These are phyloP conservation scores for Siderastrea siderea DNA, from an alignment of 92 coral and sea anemone species.

Conservation along the genomic window DNA sequence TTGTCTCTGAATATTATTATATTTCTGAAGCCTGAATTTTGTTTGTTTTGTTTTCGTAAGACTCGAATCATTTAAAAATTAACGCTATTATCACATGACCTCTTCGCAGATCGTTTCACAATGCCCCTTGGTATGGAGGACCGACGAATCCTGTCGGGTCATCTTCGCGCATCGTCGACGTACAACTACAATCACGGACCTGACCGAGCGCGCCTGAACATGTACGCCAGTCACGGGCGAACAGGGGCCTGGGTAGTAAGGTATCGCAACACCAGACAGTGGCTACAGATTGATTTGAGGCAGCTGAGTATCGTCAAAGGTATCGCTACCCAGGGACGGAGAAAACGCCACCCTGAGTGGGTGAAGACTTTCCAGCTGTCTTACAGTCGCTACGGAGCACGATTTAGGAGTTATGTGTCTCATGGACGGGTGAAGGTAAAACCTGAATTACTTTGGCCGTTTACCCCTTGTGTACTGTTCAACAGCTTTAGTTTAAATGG, in stretches of 20 bases:
- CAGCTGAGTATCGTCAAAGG: slow-evolving; percentile 61
- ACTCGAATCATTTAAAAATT: not conserved
- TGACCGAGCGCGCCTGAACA: slow-evolving; percentile 74
- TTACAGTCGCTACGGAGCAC: slow-evolving; percentile 66
- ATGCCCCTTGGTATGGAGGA: slow-evolving; percentile 83
- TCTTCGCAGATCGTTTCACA: slow-evolving; percentile 40
- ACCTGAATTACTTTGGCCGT: too few species aligned
- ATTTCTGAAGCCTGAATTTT: too few species aligned
- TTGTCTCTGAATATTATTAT: too few species aligned
- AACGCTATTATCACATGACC: not conserved
- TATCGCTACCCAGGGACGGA: slow-evolving; percentile 80
- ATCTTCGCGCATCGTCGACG: slow-evolving; percentile 69
- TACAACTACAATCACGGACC: slow-evolving; percentile 78
- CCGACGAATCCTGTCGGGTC: slow-evolving; percentile 68
- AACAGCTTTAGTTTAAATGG: too few species aligned
- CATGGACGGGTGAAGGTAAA: slow-evolving; percentile 65
- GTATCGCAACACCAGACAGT: slow-evolving; percentile 62
- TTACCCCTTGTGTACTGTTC: too few species aligned
- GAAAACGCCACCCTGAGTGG: slow-evolving; percentile 67
- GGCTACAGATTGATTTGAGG: slow-evolving; percentile 76
- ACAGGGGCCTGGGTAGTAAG: slow-evolving; percentile 83
- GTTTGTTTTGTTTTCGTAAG: too few species aligned
- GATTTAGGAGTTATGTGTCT: slow-evolving; percentile 49
- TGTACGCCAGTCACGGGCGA: slow-evolving; percentile 45
- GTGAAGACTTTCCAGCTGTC: slow-evolving; percentile 66